Base-by-base conservation (phyloP, 2,113 vertebrate species). In the Pollimyrus isidori region DNA sequence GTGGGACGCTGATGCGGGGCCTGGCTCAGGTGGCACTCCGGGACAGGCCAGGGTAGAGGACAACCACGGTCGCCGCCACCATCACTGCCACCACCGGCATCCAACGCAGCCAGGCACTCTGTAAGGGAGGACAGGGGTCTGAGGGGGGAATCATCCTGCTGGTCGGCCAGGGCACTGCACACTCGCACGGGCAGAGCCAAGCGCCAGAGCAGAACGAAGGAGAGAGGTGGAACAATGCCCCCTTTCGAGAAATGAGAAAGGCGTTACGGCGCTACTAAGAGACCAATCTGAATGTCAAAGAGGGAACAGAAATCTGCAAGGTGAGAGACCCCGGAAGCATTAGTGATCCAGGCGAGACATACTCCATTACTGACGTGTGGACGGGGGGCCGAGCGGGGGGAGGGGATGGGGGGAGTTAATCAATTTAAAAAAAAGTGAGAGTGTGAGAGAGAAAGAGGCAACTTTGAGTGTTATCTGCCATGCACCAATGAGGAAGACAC, bases 71-170 rank as follows among this genome's bases (percentile, higher is more conserved):
- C 94, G 98, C 97, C 90, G 97, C 98, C 90, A 98, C 98, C 97
- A 99, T 97, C 95, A 97, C 97, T 91, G 97, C 98, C 94, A 99
- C 95, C 96, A 98, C 96, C 94, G 98, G 98, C 97, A 99, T 97
- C 98, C 98, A 99, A 96, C 97, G 97, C 91, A 95, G 94, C 97
- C 98, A 98, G 95, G 96, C 96, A 94, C 95, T 98, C 98, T 99
- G 97, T 94, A 93, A 93, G 23, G 30, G 88, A 42, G 87, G 53
- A 93, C 46, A 46, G 46, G 21, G 85, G 46, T 58, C 56, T 88
- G 7, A 89, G 2, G 76, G 17, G 23, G 49, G 89, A 39, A 19
- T 19, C 42, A 10, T 45, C 39, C 30, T 5, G 2, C 62, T 13
- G 62, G n/a, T 30, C 3, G n/a, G 62, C 62, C n/a, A 26, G n/a